A percentile compares a stretch with the other conserved stretches of the same genome.
These are phyloP conservation scores for Anthoscopus minutus DNA, from an alignment of 2,113 vertebrate species.

Conservation along the genomic window DNA sequence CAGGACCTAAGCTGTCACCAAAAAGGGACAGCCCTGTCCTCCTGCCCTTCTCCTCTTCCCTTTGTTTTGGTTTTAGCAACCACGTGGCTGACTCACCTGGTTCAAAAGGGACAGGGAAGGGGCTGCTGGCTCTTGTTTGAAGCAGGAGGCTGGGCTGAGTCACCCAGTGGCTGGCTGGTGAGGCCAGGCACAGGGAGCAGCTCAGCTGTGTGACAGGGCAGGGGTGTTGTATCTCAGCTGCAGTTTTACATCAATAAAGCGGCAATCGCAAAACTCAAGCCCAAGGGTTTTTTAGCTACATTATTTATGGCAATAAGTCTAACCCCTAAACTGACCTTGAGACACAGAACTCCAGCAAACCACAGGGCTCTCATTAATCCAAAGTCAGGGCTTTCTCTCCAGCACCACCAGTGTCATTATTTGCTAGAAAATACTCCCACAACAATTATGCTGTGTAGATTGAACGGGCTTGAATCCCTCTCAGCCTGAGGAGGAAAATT, in stretches of 20 bases:
- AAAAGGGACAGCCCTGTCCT: neutral
- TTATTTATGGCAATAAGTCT: constrained; percentile 49
- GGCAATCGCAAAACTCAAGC: neutral
- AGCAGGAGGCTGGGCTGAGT: neutral
- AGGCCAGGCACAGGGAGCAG: neutral
- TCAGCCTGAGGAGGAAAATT: neutral
- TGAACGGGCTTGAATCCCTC: neutral
- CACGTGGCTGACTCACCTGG: neutral
- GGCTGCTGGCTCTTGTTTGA: neutral
- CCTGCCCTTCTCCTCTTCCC: neutral
- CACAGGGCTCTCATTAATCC: constrained; percentile 25
- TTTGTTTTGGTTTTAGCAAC: neutral
- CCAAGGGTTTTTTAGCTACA: constrained; percentile 43
- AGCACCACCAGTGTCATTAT: neutral
- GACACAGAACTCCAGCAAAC: constrained; percentile 32
- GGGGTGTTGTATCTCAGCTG: neutral
- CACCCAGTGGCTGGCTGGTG: accelerated
- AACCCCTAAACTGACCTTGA: constrained; percentile 51
- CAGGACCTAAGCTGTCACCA: neutral
- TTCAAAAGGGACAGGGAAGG: neutral
- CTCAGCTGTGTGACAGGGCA: neutral
- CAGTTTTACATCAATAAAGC: neutral
- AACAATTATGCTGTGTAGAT: neutral
- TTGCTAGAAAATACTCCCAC: constrained; percentile 9
- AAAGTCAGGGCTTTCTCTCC: neutral